A percentile compares a stretch with the other conserved stretches of the same genome.
phyloP scores from a whole-genome alignment of 2,888 invertebrate genomes.

The Chromoteleia sp. region DNA sequence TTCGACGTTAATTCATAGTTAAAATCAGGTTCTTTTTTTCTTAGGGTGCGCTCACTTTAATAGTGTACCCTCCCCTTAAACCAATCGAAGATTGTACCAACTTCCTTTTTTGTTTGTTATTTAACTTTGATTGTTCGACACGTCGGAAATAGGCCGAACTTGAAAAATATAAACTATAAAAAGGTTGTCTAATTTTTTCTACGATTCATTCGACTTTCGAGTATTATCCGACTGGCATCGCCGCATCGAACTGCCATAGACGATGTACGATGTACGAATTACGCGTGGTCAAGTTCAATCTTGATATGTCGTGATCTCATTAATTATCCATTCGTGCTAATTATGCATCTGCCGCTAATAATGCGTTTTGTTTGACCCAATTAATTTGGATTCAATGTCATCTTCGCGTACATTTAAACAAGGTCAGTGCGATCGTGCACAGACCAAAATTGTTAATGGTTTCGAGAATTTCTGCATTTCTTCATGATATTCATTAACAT shows the following conservation, averaged over 20 bases:
- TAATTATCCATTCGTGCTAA: slow-evolving; percentile 42
- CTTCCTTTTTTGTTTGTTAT: too few species aligned
- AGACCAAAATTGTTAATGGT: slow-evolving; percentile 16
- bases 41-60: too few species aligned
- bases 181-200: slow-evolving; percentile 35
- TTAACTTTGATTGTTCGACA: not conserved
- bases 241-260: not conserved
- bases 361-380: slow-evolving; percentile 48
- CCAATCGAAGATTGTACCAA: not conserved
- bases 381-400: slow-evolving; percentile 42
- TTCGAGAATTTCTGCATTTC: slow-evolving; percentile 13
- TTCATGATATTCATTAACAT: slow-evolving; percentile 5
- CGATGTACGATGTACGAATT: slow-evolving; percentile 33
- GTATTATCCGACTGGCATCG: slow-evolving; percentile 6
- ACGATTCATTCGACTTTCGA: slow-evolving; percentile 28
- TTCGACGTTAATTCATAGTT: not conserved
- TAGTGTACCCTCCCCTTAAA: not conserved
- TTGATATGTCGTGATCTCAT: slow-evolving; percentile 28
- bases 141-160: slow-evolving; percentile 27
- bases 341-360: slow-evolving; percentile 35
- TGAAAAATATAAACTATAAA: slow-evolving; percentile 12
- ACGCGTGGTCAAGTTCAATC: slow-evolving; percentile 28
- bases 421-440: not conserved
- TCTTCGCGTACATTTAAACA: slow-evolving; percentile 39
- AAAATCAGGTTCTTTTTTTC: too few species aligned